Base-by-base conservation (phyloP, 2,888 invertebrate species). In the Diarsia brunnea region DNA sequence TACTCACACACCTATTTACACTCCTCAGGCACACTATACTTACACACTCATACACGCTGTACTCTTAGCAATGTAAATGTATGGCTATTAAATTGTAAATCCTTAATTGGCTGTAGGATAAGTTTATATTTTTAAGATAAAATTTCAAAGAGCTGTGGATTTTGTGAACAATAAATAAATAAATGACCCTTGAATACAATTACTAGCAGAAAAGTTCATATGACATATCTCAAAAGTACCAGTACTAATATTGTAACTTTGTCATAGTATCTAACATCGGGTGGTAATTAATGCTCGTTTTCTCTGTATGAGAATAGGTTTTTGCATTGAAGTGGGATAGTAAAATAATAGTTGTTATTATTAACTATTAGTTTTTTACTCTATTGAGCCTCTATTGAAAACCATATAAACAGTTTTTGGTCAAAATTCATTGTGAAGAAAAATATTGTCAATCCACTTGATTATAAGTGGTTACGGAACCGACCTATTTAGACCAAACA, bases 121-220 rank as follows among this genome's bases (percentile, higher is more conserved):
- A n/a, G n/a, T n/a, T n/a, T n/a, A n/a, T n/a, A n/a, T n/a, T n/a
- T n/a, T n/a, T n/a, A n/a, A n/a, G n/a, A n/a, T n/a, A n/a, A n/a
- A n/a, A n/a, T n/a, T n/a, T n/a, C n/a, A n/a, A n/a, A n/a, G n/a
- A n/a, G n/a, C n/a, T n/a, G n/a, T n/a, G n/a, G n/a, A n/a, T n/a
- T n/a, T n/a, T n/a, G n/a, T n/a, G n/a, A n/a, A n/a, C n/a, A n/a
- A n/a, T n/a, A n/a, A n/a, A n/a, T n/a, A n/a, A n/a, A n/a, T n/a
- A n/a, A n/a, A n/a, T 75, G 79, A 70, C 64, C 47, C 43, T 58
- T 70, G 55, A 67, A 79, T 73, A 69, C n/a, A n/a, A 53, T n/a
- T 61, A 38, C 7, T 31, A 38, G 21, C 60, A 12, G 38, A 55
- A 55, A 2, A 24, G 55, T 24, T 55, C 24, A 24, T 55, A 55